Evolutionary conservation across 2,888 invertebrate genomes (phyloP).

Genomic region (Parelbella ahira): DNA sequence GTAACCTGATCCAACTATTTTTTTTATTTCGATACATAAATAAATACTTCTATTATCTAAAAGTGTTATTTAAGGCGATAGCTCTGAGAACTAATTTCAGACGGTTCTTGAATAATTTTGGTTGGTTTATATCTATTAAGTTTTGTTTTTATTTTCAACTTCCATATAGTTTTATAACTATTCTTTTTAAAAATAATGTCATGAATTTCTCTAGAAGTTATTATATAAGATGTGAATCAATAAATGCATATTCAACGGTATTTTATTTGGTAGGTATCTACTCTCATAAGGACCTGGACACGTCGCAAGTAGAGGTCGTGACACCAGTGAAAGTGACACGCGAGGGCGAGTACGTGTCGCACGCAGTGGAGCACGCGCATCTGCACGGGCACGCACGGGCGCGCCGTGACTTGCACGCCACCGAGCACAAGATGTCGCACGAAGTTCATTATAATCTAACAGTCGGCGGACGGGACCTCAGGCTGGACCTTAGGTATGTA

Average conservation of each 20-base stretch:
- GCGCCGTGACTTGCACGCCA: conserved; percentile 61
- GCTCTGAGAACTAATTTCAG: too few species aligned
- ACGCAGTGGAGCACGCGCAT: conserved; percentile 77
- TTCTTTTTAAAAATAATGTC: too few species aligned
- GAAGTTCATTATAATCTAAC: conserved; percentile 71
- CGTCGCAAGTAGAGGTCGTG: conserved; percentile 79
- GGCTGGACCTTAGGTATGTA: conserved; percentile 72
- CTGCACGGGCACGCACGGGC: conserved; percentile 73
- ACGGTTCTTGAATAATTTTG: too few species aligned
- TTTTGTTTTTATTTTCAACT: too few species aligned
- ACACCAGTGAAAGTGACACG: conserved; percentile 82
- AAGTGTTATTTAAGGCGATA: too few species aligned
- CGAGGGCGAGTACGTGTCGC: conserved; percentile 79
- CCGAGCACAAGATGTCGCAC: conserved; percentile 55
- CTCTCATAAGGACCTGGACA: conserved; percentile 69
- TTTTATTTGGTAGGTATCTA: conserved; percentile 60
- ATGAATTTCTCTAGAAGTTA: too few species aligned
- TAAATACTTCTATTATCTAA: too few species aligned
- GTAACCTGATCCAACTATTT: too few species aligned
- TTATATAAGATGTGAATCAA: too few species aligned
- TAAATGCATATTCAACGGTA: background rate
- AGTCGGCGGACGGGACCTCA: conserved; percentile 62
- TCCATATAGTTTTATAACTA: too few species aligned
- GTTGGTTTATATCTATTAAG: too few species aligned
- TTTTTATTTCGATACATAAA: too few species aligned